Conservation (phyloP, 2,797 vertebrate species). For the Acanthurus leucopareius region DNA sequence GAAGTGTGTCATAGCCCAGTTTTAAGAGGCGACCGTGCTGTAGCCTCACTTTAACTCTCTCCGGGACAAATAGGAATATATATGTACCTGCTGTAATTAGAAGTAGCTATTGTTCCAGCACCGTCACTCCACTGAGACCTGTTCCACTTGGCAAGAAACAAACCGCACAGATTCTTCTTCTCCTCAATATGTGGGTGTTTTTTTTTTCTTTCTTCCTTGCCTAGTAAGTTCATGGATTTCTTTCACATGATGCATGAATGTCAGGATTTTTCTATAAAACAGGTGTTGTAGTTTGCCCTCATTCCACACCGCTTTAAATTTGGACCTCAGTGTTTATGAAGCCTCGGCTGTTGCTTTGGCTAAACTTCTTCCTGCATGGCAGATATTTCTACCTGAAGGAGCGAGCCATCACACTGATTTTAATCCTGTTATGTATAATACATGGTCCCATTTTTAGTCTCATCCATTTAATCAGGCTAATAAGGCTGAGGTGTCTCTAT, state of each 20-base stretch:
- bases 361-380: slow-evolving; percentile 12
- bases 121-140: slow-evolving; percentile 72
- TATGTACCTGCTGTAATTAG: slow-evolving; percentile 76
- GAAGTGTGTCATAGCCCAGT: slow-evolving; percentile 42
- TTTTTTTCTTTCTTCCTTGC: slow-evolving; percentile 1
- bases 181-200: slow-evolving; percentile 32
- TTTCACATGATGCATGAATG: not conserved
- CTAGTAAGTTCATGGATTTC: slow-evolving; percentile 4
- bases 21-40: slow-evolving; percentile 39
- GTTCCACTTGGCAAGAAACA: slow-evolving; percentile 73
- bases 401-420: slow-evolving; percentile 39
- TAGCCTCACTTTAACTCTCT: slow-evolving; percentile 50
- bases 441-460: slow-evolving; percentile 67
- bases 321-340: not conserved
- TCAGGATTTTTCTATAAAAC: slow-evolving; percentile 25
- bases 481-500: slow-evolving; percentile 55
- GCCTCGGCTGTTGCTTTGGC: slow-evolving; percentile 29
- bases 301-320: slow-evolving; percentile 19
- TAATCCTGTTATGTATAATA: slow-evolving; percentile 60
- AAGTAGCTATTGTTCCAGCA: slow-evolving; percentile 66
- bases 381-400: slow-evolving; percentile 38
- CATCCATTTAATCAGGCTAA: slow-evolving; percentile 65
- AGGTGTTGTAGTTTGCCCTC: slow-evolving; percentile 21
- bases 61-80: slow-evolving; percentile 50
- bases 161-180: slow-evolving; percentile 55